Conservation (phyloP, 2,888 invertebrate genomes). For the Aelia acuminata region DNA sequence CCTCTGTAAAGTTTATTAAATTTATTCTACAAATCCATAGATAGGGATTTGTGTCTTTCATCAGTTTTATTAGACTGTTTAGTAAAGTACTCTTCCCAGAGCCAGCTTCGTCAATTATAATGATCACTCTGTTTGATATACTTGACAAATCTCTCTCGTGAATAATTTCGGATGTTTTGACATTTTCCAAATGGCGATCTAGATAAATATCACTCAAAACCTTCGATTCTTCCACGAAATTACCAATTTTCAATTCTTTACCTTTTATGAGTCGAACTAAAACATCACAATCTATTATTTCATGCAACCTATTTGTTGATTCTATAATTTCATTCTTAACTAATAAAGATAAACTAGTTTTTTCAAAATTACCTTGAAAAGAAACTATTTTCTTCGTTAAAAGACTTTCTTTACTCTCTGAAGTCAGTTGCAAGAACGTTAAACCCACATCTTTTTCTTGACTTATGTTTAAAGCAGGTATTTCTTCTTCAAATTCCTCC, state of each 20-base stretch:
- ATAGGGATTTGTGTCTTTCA: neutral
- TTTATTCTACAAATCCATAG: conserved; percentile 11
- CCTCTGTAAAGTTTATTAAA: neutral
- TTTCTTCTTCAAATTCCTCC: neutral
- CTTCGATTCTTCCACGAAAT: neutral
- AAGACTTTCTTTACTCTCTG: neutral
- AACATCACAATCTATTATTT: neutral
- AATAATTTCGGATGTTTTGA: neutral
- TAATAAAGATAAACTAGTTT: neutral
- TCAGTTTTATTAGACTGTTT: neutral
- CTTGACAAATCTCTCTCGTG: neutral
- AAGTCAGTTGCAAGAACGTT: neutral
- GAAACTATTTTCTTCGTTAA: neutral
- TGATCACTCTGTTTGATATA: neutral
- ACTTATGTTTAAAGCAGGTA: neutral
- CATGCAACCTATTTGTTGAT: neutral
- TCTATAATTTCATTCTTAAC: neutral
- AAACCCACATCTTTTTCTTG: neutral
- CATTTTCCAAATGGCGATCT: neutral
- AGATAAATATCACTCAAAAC: conserved; percentile 26
- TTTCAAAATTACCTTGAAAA: neutral
- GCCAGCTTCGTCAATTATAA: conserved; percentile 27
- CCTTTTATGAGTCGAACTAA: conserved; percentile 22
- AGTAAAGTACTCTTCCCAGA: conserved; percentile 25
- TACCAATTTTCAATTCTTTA: neutral